Conservation (phyloP, 2,797 vertebrate species). For the Molossus alvarezi region DNA sequence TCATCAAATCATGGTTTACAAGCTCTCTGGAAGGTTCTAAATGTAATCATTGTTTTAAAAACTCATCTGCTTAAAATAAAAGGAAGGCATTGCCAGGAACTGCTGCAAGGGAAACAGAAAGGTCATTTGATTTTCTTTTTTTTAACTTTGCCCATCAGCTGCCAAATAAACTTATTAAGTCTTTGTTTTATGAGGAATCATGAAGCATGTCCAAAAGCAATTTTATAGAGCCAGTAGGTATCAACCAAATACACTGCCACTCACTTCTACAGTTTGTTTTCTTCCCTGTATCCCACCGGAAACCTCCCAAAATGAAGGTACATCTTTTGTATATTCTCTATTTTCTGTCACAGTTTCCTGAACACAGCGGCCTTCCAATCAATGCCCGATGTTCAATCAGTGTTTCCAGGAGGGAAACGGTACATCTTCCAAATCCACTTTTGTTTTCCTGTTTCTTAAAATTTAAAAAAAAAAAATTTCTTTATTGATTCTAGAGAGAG, state of each 20-base stretch:
- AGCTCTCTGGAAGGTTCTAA: constrained; percentile 81
- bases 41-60: constrained; percentile 83
- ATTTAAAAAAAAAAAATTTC: background rate
- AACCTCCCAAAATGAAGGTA: constrained; percentile 25
- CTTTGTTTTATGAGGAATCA: constrained; percentile 90
- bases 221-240: constrained; percentile 87
- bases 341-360: constrained; percentile 51
- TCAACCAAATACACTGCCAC: constrained; percentile 82
- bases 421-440: background rate
- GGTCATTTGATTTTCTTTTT: constrained; percentile 85
- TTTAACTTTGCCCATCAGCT: constrained; percentile 86
- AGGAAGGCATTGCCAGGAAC: constrained; percentile 82
- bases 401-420: constrained; percentile 42
- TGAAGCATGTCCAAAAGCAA: constrained; percentile 87
- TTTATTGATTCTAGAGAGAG: no score
- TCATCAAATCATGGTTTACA: constrained; percentile 66
- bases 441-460: constrained; percentile 59
- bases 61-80: constrained; percentile 87
- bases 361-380: background rate
- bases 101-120: constrained; percentile 77
- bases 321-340: background rate
- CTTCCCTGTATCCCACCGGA: background rate
- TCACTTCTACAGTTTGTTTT: constrained; percentile 66
- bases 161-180: constrained; percentile 90
- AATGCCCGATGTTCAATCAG: constrained; percentile 35